phyloP scores from a whole-genome alignment of 1,140 invertebrate genomes.

The Ylistrum balloti region DNA sequence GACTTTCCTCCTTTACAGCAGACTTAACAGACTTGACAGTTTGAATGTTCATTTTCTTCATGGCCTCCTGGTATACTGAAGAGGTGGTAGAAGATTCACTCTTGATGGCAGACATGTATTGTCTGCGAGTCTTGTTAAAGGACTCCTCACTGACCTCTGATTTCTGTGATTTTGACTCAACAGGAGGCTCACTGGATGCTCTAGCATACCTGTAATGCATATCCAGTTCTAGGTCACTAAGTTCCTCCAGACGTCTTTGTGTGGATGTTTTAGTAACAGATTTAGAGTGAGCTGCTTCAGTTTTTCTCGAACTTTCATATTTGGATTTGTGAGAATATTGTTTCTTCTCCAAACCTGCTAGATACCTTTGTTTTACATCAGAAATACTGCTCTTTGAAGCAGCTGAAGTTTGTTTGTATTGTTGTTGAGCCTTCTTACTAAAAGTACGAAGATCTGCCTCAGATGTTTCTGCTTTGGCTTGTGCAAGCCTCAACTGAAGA shows the following conservation, averaged over 20 bases:
- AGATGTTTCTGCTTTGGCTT: neutral
- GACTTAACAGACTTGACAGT: neutral
- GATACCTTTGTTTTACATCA: neutral
- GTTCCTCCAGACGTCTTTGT: neutral
- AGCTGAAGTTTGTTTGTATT: neutral
- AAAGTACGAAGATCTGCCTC: neutral
- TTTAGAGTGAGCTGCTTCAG: neutral
- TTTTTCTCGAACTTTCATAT: neutral
- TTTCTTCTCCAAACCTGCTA: neutral
- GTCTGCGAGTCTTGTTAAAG: neutral
- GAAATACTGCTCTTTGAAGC: neutral
- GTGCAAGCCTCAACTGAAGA: neutral
- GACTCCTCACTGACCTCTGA: neutral
- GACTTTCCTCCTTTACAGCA: neutral
- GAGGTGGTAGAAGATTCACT: neutral
- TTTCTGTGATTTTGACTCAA: neutral
- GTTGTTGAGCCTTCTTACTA: neutral
- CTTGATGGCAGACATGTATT: neutral
- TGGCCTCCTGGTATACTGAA: neutral
- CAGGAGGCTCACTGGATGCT: neutral
- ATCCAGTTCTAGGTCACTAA: neutral
- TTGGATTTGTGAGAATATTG: neutral
- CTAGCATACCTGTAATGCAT: conserved; percentile 15
- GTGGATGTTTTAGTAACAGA: neutral
- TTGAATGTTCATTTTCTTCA: neutral